Base-by-base conservation (phyloP, 2,797 vertebrate species). In the Pseudocheirus occidentalis region DNA sequence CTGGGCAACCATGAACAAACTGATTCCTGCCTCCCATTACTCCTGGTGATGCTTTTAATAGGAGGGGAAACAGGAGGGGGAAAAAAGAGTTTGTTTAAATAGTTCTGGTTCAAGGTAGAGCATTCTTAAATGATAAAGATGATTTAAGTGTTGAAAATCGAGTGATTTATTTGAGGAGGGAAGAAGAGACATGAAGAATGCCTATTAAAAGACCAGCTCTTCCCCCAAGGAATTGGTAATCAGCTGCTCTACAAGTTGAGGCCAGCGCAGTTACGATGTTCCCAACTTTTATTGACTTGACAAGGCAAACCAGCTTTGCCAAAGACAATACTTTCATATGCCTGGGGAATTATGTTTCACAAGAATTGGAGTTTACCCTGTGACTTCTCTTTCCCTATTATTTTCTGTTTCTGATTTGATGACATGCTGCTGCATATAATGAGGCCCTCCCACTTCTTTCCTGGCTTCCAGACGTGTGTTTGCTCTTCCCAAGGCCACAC, bases 111-210 rank as follows among this genome's bases (percentile, higher is more conserved):
- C 55, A 94, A 92, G 59, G 29, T 31, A 96, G 92, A 94, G 27
- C 34, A 95, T 96, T 95, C 95, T 92, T 93, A 95, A 58, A 93
- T 91, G 91, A 95, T 90, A 96, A 92, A n/a, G 55, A 94, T 95
- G 27, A 92, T 91, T 93, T 95, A 90, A 54, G 54, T 91, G 55
- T 95, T 55, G 95, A 95, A 91, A 95, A 95, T 90, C 92, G 0
- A 92, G 40, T 94, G 62, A 95, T 94, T 96, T 97, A 93, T 94
- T 92, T 95, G 87, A 93, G 55, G 4, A 21, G 27, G 94, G 90
- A 93, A 95, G 95, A 73, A 93, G 66, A 96, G 11, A 94, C 57
- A 9, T 29, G 29, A 57, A 94, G 93, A 96, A 92, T 81, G 21
- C 0, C 92, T 94, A 93, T 91, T 62, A 91, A 96, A 95, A 95